Base-by-base conservation (phyloP, 1,140 invertebrate genomes). In the Cydia strobilella region DNA sequence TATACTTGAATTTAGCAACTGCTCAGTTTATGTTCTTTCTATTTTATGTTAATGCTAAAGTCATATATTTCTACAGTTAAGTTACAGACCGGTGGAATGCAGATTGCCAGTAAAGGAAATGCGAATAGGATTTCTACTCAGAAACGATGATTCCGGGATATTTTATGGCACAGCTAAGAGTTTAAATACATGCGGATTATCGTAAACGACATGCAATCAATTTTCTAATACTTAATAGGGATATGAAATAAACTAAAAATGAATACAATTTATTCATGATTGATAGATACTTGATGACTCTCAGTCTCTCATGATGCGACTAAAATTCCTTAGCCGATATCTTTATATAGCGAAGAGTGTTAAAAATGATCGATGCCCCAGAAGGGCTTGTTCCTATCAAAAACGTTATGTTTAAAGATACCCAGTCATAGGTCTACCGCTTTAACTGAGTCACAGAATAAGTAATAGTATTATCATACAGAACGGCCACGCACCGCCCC, bases 1-100 rank as follows among this genome's bases (percentile, higher is more conserved):
- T n/a, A 69, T 69, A 39, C 65, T 42, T 9, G 31, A 69, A 15
- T 35, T 69, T 69, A 35, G 31, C 27, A 31, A 35, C n/a, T 69
- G 65, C 31, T 69, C 15, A 4, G 27, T 31, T 35, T 69, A 35
- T 69, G 31, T 69, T 18, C 31, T 69, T 31, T 42, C 65, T 69
- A 65, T 65, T 35, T 65, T 35, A 31, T 65, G 27, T 69, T 69
- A 35, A 69, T 69, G 65, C 27, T 66, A 42, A 39, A 35, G 31
- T 69, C 65, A 59, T 59, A 59, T 59, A 59, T 59, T 59, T 23
- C 7, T 59, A 59, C 20, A 59, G 18, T 1, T 59, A 59, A 59
- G 18, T 1, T 59, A 59, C 18, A 59, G 7, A 59, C 18, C 54
- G 20, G 54, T 10, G 54, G 54, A 59, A 59, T 59, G 54, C 54